Percentiles rank a stretch among this genome's conserved stretches.
Conservation (phyloP, 2,113 vertebrate genomes). For the Neolamprologus ventralis region DNA sequence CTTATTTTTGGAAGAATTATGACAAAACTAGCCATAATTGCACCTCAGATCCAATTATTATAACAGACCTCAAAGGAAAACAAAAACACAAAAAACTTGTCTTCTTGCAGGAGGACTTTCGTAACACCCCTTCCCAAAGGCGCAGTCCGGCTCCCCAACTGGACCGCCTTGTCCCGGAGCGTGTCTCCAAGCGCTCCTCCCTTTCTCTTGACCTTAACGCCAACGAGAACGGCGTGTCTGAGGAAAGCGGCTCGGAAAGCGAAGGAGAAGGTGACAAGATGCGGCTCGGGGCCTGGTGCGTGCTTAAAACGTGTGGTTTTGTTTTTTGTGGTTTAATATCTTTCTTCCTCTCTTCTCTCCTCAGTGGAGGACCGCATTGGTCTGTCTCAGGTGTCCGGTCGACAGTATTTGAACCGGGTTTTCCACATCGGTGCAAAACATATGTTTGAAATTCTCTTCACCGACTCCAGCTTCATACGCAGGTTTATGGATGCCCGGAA, state of each 20-base stretch:
- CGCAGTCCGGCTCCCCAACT: slow-evolving; percentile 61
- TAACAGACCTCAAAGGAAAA: neutral
- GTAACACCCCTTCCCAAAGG: slow-evolving; percentile 47
- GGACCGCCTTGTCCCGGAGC: slow-evolving; percentile 53
- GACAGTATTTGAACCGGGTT: slow-evolving; percentile 83
- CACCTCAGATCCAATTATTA: neutral
- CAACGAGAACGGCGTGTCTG: slow-evolving; percentile 76
- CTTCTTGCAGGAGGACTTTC: slow-evolving; percentile 64
- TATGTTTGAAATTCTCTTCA: slow-evolving; percentile 96
- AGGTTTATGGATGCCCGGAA: slow-evolving; percentile 80
- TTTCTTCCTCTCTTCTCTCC: neutral
- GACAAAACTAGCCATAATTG: neutral
- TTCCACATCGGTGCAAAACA: slow-evolving; percentile 87
- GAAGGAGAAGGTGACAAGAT: slow-evolving; percentile 78
- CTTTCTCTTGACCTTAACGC: slow-evolving; percentile 81
- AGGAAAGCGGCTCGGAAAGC: slow-evolving; percentile 81
- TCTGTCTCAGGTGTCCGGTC: slow-evolving; percentile 75
- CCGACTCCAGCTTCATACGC: slow-evolving; percentile 82
- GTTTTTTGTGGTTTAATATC: neutral
- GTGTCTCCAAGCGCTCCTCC: slow-evolving; percentile 59
- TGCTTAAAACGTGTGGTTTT: neutral
- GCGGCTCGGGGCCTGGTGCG: neutral
- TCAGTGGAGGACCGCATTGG: slow-evolving; percentile 72
- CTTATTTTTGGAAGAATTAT: neutral
- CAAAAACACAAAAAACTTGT: neutral